Base-by-base conservation (phyloP, 2,888 invertebrate genomes). In the Caenorhabditis japonica region DNA sequence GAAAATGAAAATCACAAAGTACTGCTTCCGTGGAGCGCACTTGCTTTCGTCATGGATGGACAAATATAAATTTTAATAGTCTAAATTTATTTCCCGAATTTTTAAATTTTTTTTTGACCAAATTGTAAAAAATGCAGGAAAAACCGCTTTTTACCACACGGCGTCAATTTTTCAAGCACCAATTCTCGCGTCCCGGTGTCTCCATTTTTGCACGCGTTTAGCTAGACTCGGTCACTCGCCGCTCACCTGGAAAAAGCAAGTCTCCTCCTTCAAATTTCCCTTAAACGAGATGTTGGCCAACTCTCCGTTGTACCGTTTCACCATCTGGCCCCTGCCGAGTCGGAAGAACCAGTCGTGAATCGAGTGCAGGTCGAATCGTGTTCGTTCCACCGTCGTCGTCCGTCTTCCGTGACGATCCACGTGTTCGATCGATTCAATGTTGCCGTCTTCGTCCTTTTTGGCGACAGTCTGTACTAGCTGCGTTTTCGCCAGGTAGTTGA, bases 331-430 rank as follows among this genome's bases (percentile, higher is more conserved):
- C 19, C 82, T 60, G 19, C 82, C 82, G 39, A 82, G 60, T 27
- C 77, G 62, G 75, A 83, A 83, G 69, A 83, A 79, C 81, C 82
- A 83, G 49, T 83, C 82, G 46, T 83, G 83, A 43, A 83, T 79
- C 17, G 82, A 78, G 30, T 80, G 81, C 39, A 82, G 59, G 53
- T 82, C 83, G 58, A 83, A 83, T 19, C 81, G 76, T 13, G 64
- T 70, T 53, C 78, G 59, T 51, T 82, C 79, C 8, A 83, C 81
- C 8, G 82, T 80, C 8, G 82, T 81, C 17, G 78, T 75, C 30
- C 70, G 60, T 52, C 77, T 56, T 51, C 82, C 80, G 39, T 82
- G 79, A 27, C 81, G 47, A 55, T 82, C 82, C 7, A 76, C 61
- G 38, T 82, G 82, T 58, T 81, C 82, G 27, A 82, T 73, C 17